Percentiles rank a stretch among this genome's conserved stretches.
Evolutionary conservation across 2,888 invertebrate species (phyloP).

Genomic region (Linhomoeus sp.): DNA sequence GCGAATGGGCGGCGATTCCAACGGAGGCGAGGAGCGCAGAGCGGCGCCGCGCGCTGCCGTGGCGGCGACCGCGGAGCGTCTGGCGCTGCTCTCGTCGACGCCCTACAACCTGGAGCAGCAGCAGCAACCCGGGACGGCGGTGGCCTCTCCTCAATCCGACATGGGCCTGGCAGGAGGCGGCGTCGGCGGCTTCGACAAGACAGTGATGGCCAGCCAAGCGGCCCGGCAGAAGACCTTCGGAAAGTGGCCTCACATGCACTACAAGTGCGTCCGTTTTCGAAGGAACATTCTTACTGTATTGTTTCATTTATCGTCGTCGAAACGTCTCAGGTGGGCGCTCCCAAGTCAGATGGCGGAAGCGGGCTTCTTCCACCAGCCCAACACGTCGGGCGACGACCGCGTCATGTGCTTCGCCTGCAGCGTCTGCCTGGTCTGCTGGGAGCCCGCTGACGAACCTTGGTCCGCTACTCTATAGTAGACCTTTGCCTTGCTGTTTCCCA

Average conservation of each 20-base stretch:
- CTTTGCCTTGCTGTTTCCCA: neutral
- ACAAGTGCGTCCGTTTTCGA: too few relatives aligned
- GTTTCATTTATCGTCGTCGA: too few relatives aligned
- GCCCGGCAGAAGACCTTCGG: constrained; percentile 71
- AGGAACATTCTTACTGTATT: neutral
- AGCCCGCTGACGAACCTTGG: constrained; percentile 89
- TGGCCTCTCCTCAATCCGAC: neutral
- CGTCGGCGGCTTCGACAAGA: constrained; percentile 23
- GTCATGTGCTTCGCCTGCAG: constrained; percentile 90
- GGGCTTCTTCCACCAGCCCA: constrained; percentile 84
- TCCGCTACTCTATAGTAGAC: constrained; percentile 13
- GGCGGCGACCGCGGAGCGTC: too few relatives aligned
- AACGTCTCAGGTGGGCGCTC: constrained; percentile 79
- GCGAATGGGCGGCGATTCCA: too few relatives aligned
- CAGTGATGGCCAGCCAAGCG: constrained; percentile 69
- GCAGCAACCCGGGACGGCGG: neutral
- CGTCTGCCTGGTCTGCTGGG: constrained; percentile 87
- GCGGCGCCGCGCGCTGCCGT: too few relatives aligned
- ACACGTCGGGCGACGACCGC: constrained; percentile 66
- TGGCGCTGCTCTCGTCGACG: too few relatives aligned
- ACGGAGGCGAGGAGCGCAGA: too few relatives aligned
- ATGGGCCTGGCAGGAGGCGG: neutral
- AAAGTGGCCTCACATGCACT: constrained; percentile 89
- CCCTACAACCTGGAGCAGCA: too few relatives aligned
- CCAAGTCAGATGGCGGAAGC: constrained; percentile 92